Evolutionary conservation across 2,797 vertebrate species (phyloP), one percentile per base, ranked within the genome.

Genomic region (Emys orbicularis): DNA sequence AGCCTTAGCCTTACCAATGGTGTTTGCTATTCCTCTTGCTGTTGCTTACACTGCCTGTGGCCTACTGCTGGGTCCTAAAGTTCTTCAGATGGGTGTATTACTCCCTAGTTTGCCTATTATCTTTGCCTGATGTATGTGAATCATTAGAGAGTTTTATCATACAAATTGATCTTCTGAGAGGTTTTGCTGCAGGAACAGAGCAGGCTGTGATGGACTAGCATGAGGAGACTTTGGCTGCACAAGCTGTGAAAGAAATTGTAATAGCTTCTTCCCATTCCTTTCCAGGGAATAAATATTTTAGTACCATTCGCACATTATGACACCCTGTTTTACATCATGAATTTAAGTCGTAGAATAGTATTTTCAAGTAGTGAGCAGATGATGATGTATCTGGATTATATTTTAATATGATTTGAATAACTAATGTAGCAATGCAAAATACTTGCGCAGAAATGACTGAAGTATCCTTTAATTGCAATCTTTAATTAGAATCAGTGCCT

Each of bases 331-430:
- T 93, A 90, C 49, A 83, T 90, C 91, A 61, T 53, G 79, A 89
- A 84, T 72, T 79, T 47, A 79, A 34, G 13, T 82, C 18, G 79
- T 83, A 56, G 65, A 92, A 92, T 88, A 61, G 81, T 96, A 93
- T 93, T 94, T 82, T 93, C 79, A 95, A 93, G 92, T 93, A 95
- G 57, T 47, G 95, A 86, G 57, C 44, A 95, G 89, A 90, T 96
- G 94, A 93, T 53, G 31, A 50, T 52, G 90, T 88, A 92, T 95
- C 50, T 96, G 87, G 95, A 93, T 96, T 95, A 94, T 93, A 96
- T 97, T 97, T 96, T 96, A 96, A 95, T 96, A 85, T 87, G 29
- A 96, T 97, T 96, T 96, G 96, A 97, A 96, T 97, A 97, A 96
- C 96, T 96, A 94, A 96, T 89, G 84, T 93, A 87, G 90, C 95